Conservation (phyloP, 2,888 invertebrate genomes). For the Brachylomia viminalis region DNA sequence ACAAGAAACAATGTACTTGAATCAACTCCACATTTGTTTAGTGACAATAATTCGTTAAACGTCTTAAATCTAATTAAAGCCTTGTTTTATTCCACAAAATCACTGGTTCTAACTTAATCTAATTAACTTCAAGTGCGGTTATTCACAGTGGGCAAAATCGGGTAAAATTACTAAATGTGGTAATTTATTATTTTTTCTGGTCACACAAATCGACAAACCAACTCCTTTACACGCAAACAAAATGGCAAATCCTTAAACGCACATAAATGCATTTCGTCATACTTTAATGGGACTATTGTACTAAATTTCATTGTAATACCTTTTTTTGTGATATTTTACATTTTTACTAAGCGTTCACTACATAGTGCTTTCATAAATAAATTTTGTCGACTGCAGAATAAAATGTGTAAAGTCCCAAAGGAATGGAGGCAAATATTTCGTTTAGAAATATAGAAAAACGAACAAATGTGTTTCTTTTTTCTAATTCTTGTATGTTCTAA, state of each 20-base stretch:
- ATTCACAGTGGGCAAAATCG: conserved; percentile 41
- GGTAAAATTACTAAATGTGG: conserved; percentile 28
- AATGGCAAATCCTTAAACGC: neutral
- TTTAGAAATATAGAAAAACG: conserved; percentile 11
- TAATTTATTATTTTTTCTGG: conserved; percentile 46
- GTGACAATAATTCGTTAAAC: neutral
- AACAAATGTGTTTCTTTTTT: neutral
- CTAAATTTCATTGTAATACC: no score
- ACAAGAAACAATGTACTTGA: neutral
- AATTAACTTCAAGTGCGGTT: conserved; percentile 37
- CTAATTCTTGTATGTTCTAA: neutral
- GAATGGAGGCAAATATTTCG: conserved; percentile 26
- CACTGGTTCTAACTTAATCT: conserved; percentile 39
- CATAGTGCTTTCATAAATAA: neutral
- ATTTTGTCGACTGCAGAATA: neutral
- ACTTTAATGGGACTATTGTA: rapidly evolving
- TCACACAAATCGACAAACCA: conserved; percentile 17
- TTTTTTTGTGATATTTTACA: neutral
- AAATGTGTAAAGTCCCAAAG: neutral
- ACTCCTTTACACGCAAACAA: conserved; percentile 44
- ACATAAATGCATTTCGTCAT: neutral
- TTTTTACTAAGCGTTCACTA: rapidly evolving
- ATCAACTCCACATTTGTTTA: conserved; percentile 11
- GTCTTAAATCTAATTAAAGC: conserved; percentile 49
- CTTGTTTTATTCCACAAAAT: conserved; percentile 28